Conservation (phyloP, 2,888 invertebrate genomes). For the Cybosia mesomella region DNA sequence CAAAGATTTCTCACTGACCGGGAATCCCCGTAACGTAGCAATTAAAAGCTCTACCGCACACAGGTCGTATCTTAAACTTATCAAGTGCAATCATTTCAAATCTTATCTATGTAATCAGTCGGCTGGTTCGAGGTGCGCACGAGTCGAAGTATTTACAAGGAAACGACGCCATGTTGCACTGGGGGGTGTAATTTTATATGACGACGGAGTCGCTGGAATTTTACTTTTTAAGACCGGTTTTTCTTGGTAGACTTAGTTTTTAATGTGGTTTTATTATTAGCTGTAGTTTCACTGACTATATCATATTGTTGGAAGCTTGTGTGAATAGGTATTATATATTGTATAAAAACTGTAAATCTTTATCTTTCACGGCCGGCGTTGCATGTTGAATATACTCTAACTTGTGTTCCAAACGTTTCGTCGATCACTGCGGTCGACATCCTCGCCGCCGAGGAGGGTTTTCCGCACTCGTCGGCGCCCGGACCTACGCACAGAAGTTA, state of each 20-base stretch:
- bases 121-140: neutral
- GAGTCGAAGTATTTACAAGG: neutral
- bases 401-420: too few relatives aligned
- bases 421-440: too few relatives aligned
- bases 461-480: too few relatives aligned
- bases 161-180: neutral
- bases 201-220: neutral
- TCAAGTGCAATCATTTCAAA: neutral
- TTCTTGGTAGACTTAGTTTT: neutral
- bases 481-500: too few relatives aligned
- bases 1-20: neutral
- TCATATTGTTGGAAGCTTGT: neutral
- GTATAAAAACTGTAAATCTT: neutral
- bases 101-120: conserved; percentile 2
- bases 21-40: neutral
- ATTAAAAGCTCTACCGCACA: neutral
- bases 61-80: neutral
- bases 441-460: too few relatives aligned
- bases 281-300: neutral
- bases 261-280: neutral
- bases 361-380: too few relatives aligned
- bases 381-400: too few relatives aligned
- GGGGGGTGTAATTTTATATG: conserved; percentile 3
- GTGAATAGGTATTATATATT: neutral
- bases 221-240: neutral